phyloP scores from a whole-genome alignment of 2,797 vertebrate genomes.

The Pipistrellus kuhlii region DNA sequence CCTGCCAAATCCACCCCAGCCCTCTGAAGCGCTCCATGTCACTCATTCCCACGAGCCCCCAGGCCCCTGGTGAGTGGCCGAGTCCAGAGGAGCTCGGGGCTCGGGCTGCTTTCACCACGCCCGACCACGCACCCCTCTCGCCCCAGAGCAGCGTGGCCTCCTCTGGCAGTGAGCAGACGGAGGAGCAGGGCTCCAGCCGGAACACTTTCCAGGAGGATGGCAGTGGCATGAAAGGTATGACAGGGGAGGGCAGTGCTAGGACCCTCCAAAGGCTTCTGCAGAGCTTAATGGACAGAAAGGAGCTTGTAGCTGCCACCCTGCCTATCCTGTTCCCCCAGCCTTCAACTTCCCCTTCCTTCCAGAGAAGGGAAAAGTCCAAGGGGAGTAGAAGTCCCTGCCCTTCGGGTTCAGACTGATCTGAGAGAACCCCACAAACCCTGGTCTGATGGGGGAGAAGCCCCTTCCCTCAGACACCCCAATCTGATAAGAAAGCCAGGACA shows the following conservation, averaged over 20 bases:
- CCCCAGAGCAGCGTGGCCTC: conserved; percentile 98
- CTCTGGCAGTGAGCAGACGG: conserved; percentile 97
- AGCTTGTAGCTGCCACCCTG: not conserved
- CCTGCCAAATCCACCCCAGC: conserved; percentile 94
- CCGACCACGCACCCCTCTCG: conserved; percentile 95
- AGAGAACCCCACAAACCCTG: not conserved
- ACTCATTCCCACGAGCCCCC: conserved; percentile 91
- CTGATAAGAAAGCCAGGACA: not conserved
- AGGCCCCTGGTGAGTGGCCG: conserved; percentile 93
- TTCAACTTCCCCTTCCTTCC: not conserved
- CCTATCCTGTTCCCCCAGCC: not conserved
- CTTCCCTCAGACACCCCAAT: not conserved
- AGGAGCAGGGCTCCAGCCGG: conserved; percentile 92
- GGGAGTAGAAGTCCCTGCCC: not conserved
- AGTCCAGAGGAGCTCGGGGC: conserved; percentile 91
- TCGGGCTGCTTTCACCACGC: conserved; percentile 88
- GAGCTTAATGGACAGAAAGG: not conserved
- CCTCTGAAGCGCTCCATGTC: conserved; percentile 95
- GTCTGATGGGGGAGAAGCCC: not conserved
- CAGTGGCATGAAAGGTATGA: conserved; percentile 97
- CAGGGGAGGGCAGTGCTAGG: not conserved
- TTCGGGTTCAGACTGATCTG: not conserved
- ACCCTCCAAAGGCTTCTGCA: not conserved
- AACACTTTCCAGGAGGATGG: conserved; percentile 98
- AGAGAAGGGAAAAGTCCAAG: not conserved